Evolutionary conservation across 2,888 invertebrate species (phyloP).

Genomic region (Chelonus formosanus): DNA sequence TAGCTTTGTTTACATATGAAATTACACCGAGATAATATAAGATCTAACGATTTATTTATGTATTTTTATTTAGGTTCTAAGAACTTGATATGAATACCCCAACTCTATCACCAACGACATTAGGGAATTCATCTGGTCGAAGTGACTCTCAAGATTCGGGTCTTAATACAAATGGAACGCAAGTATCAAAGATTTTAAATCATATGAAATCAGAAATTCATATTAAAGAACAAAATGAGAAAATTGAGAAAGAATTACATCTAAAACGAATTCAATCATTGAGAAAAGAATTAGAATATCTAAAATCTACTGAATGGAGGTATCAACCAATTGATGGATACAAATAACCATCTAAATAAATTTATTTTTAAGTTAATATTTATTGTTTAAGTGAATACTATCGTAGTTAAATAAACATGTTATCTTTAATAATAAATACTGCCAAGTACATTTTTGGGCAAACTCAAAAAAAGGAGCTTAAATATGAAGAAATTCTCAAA

Average conservation of each 20-base stretch:
- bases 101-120: constrained; percentile 54
- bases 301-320: constrained; percentile 85
- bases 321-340: constrained; percentile 69
- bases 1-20: no score
- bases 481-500: constrained; percentile 46
- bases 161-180: constrained; percentile 48
- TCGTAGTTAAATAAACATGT: constrained; percentile 58
- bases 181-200: constrained; percentile 64
- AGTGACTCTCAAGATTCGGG: constrained; percentile 60
- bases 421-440: constrained; percentile 64
- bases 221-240: constrained; percentile 69
- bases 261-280: constrained; percentile 76
- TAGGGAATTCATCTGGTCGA: constrained; percentile 55
- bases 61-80: no score
- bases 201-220: constrained; percentile 69
- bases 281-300: constrained; percentile 78
- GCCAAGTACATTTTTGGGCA: constrained; percentile 40
- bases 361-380: constrained; percentile 34
- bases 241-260: constrained; percentile 73
- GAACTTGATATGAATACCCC: constrained; percentile 56
- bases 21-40: no score
- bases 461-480: constrained; percentile 32
- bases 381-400: background rate
- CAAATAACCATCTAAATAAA: constrained; percentile 19
- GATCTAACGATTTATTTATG: no score